Base-by-base conservation (phyloP, 2,797 vertebrate genomes). In the Coendou prehensilis region DNA sequence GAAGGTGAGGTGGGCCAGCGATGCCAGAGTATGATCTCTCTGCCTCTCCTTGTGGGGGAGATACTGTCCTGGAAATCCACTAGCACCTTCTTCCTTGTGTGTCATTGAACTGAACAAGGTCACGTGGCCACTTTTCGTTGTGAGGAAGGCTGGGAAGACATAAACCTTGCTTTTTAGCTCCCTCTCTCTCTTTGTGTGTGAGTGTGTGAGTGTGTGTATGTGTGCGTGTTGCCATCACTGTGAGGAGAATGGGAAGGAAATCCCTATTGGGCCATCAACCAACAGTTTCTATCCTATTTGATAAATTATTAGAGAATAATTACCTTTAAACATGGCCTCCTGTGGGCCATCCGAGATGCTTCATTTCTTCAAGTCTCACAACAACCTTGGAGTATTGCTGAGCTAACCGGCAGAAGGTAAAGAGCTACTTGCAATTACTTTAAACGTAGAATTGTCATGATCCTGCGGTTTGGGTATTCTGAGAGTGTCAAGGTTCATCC, bases 321-420 rank as follows among this genome's bases (percentile, higher is more conserved):
- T 84, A 54, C 83, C 23, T 93, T 94, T 96, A n/a, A 84, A 50
- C 71, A 33, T 84, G 61, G 26, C 81, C 76, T 96, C 81, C n/a
- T 54, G 61, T 47, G 73, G 23, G 37, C 54, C 73, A 50, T 63
- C 52, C 85, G 89, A 83, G 71, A 73, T 17, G 41, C 30, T 61
- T 50, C 75, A 89, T 91, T 91, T 89, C 54, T 80, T 91, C 82
- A 85, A 91, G 92, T 94, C 57, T 92, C 8, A 64, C n/a, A 85
- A 33, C 26, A 30, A 61, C 23, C 75, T 73, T 33, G 57, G 52
- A 56, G 54, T 17, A 37, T 26, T 93, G 56, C 80, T 47, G 71
- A 76, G 61, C 78, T 88, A 47, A 18, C 22, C 63, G 45, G 41
- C 64, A 83, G 59, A 79, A 94, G 57, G 73, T 79, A 54, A 82